Evolutionary conservation across 2,113 vertebrate species (phyloP), one percentile per base, ranked within the genome.

Genomic region (Tachysurus vachellii): DNA sequence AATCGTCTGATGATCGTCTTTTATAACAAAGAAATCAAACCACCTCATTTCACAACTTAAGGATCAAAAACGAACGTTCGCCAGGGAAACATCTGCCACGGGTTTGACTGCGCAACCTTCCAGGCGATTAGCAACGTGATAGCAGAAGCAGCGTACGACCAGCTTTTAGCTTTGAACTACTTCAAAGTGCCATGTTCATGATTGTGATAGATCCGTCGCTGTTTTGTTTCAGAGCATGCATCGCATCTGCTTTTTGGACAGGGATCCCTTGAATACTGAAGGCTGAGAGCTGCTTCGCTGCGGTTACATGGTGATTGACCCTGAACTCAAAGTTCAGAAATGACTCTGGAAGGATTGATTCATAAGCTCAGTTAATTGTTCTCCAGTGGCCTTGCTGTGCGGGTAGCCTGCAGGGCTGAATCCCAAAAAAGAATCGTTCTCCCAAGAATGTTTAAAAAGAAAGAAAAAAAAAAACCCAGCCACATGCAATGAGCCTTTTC

Each of bases 11-110:
- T 71, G 44, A 59, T 64, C 70, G 44, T 89, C 82, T 82, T 85
- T 89, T 64, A 66, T 92, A 89, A 92, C 89, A 85, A 89, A 91
- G 79, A 86, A 86, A 89, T 90, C 88, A 91, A 89, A 90, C 82
- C 21, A 59, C 50, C 21, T 57, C 62, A 44, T 86, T 80, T 86
- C 53, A 26, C 53, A 79, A 70, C 73, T n/a, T 56, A 28, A 66
- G 62, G 36, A 86, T 79, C 84, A 66, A 56, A 80, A 80, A 61
- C 76, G 31, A 53, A 14, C 17, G 10, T 86, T 56, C 28, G n/a
- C 62, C 17, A 9, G 47, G 28, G 76, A 42, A 36, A 86, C 82
- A 68, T 71, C 82, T 84, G 59, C 59, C 61, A 68, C 75, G 26
- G 21, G 44, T 53, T 42, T 23, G 57, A 85, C 42, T 76, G n/a